Conservation (phyloP, 2,797 vertebrate species). For the Anabas testudineus region DNA sequence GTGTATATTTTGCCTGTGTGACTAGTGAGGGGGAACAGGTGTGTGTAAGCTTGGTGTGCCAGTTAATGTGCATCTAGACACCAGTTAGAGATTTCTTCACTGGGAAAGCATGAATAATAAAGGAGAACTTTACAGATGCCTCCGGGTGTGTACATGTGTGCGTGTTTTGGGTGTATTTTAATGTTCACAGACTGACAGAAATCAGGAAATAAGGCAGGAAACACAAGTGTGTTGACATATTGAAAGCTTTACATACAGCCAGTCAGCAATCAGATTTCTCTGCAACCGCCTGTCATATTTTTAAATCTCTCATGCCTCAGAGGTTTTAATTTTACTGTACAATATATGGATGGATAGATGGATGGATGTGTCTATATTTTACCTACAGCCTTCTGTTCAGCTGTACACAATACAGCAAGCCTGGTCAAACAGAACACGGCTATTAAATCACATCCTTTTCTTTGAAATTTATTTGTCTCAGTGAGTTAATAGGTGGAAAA, state of each 20-base stretch:
- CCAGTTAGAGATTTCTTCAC: constrained; percentile 38
- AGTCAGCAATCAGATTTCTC: constrained; percentile 30
- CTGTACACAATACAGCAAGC: neutral
- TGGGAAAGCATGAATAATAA: constrained; percentile 25
- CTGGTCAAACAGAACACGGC: neutral
- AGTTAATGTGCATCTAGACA: constrained; percentile 29
- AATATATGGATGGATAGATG: too few relatives aligned
- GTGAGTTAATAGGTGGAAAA: constrained; percentile 14
- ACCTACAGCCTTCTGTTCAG: too few relatives aligned
- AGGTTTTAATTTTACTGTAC: constrained; percentile 5
- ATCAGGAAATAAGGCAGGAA: constrained; percentile 42
- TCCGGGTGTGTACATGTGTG: constrained; percentile 4
- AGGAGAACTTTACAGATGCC: constrained; percentile 15
- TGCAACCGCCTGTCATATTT: constrained; percentile 26
- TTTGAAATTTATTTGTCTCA: neutral
- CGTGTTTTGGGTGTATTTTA: constrained; percentile 6
- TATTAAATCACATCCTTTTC: constrained; percentile 3
- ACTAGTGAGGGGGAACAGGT: constrained; percentile 51
- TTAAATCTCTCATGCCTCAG: constrained; percentile 4
- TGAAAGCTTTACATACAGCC: constrained; percentile 37
- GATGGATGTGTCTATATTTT: neutral
- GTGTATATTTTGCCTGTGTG: constrained; percentile 33
- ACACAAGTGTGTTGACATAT: constrained; percentile 33
- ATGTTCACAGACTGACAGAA: constrained; percentile 26
- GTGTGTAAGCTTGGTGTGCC: constrained; percentile 30